Evolutionary conservation across 2,888 invertebrate genomes (phyloP).

Genomic region (Desoria tigrina): DNA sequence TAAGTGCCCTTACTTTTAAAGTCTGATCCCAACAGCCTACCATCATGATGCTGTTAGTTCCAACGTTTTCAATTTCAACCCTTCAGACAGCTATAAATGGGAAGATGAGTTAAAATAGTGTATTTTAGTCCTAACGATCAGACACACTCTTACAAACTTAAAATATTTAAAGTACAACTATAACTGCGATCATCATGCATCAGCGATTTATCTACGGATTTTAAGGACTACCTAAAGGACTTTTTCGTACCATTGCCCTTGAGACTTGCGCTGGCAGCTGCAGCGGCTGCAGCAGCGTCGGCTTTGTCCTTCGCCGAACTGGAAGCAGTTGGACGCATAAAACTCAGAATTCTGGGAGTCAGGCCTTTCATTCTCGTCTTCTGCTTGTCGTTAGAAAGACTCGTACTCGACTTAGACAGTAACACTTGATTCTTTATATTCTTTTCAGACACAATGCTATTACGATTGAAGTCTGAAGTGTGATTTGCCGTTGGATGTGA

Average conservation of each 20-base stretch:
- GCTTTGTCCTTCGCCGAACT: constrained; percentile 71
- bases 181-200: too few species aligned
- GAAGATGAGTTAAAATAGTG: too few species aligned
- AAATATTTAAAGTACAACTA: too few species aligned
- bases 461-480: constrained; percentile 4
- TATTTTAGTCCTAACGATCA: too few species aligned
- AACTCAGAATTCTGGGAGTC: constrained; percentile 61
- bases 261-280: background rate
- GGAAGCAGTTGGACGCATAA: constrained; percentile 85
- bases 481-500: background rate
- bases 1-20: too few species aligned
- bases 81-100: too few species aligned
- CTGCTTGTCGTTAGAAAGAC: constrained; percentile 17
- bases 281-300: constrained; percentile 30
- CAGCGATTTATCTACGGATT: too few species aligned
- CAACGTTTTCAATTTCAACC: too few species aligned
- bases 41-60: too few species aligned
- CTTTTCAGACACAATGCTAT: constrained; percentile 11
- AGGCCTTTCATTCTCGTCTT: constrained; percentile 53
- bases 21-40: too few species aligned
- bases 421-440: constrained; percentile 13
- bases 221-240: constrained; percentile 39
- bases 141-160: too few species aligned
- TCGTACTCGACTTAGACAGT: background rate
- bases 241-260: constrained; percentile 32